These are phyloP conservation scores for Trypoxylon attenuatum DNA, from an alignment of 2,888 invertebrate genomes.

Conservation along the genomic window DNA sequence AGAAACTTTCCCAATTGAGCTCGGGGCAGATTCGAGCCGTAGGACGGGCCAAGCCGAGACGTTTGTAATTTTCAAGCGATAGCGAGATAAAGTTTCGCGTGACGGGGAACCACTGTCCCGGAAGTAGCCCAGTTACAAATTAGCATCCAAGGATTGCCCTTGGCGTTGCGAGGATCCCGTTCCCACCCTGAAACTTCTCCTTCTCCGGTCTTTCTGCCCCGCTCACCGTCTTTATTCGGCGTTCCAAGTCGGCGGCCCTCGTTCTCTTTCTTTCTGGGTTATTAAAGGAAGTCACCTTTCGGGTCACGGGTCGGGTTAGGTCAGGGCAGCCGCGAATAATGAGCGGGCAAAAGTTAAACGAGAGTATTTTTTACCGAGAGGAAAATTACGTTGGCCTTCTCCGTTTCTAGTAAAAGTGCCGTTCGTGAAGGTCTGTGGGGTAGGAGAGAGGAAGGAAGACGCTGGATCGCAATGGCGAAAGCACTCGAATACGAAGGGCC, in stretches of 20 bases:
- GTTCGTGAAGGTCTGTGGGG: no score
- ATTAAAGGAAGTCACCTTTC: slow-evolving; percentile 71
- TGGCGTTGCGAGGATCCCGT: slow-evolving; percentile 63
- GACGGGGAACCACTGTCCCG: slow-evolving; percentile 68
- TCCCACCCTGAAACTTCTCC: slow-evolving; percentile 25
- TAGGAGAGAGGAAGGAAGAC: slow-evolving; percentile 49
- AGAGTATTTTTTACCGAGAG: slow-evolving; percentile 70
- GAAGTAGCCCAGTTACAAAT: slow-evolving; percentile 73
- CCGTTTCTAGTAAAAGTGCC: slow-evolving; percentile 43
- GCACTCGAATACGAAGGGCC: slow-evolving; percentile 30
- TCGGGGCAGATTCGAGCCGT: slow-evolving; percentile 5
- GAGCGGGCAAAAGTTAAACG: slow-evolving; percentile 72
- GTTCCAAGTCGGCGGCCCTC: slow-evolving; percentile 23
- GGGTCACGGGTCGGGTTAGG: slow-evolving; percentile 72
- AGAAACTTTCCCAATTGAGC: slow-evolving; percentile 26
- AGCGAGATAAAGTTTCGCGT: slow-evolving; percentile 43
- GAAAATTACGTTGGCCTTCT: slow-evolving; percentile 65
- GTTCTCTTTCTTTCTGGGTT: slow-evolving; percentile 64
- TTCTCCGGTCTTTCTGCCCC: slow-evolving; percentile 20
- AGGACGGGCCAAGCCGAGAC: neutral
- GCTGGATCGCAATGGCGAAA: slow-evolving; percentile 29
- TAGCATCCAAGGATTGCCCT: slow-evolving; percentile 72
- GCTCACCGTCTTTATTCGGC: slow-evolving; percentile 30
- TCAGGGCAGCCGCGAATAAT: slow-evolving; percentile 71
- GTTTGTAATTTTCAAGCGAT: slow-evolving; percentile 34